phyloP scores from a whole-genome alignment of 2,888 invertebrate genomes.

The Lycophotia porphyrea region DNA sequence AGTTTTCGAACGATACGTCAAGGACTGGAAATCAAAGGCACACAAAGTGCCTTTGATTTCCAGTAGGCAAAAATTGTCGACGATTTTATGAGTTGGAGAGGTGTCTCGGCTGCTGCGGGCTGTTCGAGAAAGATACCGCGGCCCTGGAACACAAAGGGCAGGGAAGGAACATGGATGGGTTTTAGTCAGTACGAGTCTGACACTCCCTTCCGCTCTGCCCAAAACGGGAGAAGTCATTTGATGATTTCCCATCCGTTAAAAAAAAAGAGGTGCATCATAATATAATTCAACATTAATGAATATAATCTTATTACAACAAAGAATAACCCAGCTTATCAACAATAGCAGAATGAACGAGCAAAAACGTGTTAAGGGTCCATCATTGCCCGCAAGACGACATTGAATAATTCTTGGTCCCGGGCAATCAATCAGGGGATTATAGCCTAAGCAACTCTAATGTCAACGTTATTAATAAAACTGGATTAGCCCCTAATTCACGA shows the following conservation, averaged over 20 bases:
- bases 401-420: constrained; percentile 50
- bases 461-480: constrained; percentile 59
- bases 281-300: constrained; percentile 1
- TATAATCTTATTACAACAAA: not conserved
- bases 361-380: constrained; percentile 51
- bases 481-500: constrained; percentile 50
- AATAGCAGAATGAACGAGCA: constrained; percentile 32
- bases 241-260: no score
- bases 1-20: not conserved
- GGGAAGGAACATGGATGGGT: no score
- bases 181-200: no score
- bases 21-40: no score
- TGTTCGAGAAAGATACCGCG: no score
- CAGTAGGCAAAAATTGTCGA: not conserved
- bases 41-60: not conserved
- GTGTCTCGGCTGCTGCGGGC: no score
- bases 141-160: no score
- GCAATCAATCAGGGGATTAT: constrained; percentile 60
- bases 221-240: no score
- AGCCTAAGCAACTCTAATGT: constrained; percentile 36
- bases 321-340: constrained; percentile 26
- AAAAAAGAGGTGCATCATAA: no score
- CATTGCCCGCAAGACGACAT: constrained; percentile 50
- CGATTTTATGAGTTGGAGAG: no score
- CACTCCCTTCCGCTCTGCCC: no score